These are phyloP conservation scores for Ophion slaviceki DNA, from an alignment of 2,888 invertebrate species.

Conservation along the genomic window DNA sequence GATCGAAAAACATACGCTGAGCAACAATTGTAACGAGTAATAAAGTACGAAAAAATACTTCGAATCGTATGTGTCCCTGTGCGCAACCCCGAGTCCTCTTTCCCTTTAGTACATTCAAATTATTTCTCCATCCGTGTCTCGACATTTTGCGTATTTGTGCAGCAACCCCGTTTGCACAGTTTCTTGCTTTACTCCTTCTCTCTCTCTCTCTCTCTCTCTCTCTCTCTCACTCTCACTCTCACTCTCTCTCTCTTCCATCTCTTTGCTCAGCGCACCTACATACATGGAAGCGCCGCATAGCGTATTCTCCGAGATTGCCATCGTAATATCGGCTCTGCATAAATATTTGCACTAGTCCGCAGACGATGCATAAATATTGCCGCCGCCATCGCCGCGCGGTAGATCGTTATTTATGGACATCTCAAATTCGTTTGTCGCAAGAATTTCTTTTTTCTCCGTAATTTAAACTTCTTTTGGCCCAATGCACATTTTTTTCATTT, in stretches of 20 bases:
- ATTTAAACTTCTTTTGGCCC: neutral
- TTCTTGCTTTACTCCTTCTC: conserved; percentile 4
- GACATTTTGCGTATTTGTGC: conserved; percentile 47
- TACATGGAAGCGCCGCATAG: conserved; percentile 24
- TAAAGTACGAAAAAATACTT: conserved; percentile 3
- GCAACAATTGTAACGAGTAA: conserved; percentile 16
- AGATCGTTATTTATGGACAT: conserved; percentile 64
- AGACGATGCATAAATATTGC: conserved; percentile 58
- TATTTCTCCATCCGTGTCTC: conserved; percentile 39
- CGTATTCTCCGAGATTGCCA: conserved; percentile 59
- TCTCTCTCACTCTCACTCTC: neutral
- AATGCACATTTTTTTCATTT: conserved; percentile 30
- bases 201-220: conserved; percentile 10
- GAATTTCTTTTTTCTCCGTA: neutral
- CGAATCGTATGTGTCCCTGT: neutral
- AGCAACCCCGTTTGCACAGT: conserved; percentile 40
- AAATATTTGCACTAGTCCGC: conserved; percentile 67
- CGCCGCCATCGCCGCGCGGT: neutral
- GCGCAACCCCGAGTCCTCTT: conserved; percentile 4
- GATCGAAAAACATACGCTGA: neutral
- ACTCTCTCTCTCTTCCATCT: conserved; percentile 4
- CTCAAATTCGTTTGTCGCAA: conserved; percentile 58
- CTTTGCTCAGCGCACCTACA: conserved; percentile 14
- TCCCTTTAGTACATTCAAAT: conserved; percentile 39
- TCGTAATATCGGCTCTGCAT: conserved; percentile 67